Conservation (phyloP, 2,797 vertebrate genomes). For the Alca torda region DNA sequence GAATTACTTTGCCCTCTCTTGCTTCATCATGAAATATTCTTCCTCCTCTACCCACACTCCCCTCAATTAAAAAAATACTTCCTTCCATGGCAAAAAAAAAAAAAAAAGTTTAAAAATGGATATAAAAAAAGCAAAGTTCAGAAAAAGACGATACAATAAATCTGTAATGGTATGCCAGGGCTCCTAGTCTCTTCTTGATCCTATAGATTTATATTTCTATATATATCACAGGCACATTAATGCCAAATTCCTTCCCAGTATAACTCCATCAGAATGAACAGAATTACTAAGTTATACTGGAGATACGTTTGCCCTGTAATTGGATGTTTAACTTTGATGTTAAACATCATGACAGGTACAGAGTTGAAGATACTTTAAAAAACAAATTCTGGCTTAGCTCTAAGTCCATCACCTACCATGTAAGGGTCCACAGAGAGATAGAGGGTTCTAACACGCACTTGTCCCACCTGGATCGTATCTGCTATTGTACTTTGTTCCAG, state of each 20-base stretch:
- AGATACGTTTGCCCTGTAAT: not conserved
- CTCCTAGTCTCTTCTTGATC: not conserved
- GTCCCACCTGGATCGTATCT: conserved; percentile 77
- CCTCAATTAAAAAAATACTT: not conserved
- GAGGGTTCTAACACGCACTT: conserved; percentile 85
- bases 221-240: not conserved
- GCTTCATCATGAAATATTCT: not conserved
- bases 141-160: not conserved
- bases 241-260: not conserved
- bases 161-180: not conserved
- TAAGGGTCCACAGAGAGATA: conserved; percentile 98
- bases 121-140: not conserved
- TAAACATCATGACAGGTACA: not conserved
- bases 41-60: not conserved
- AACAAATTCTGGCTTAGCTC: not conserved
- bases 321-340: not conserved
- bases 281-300: not conserved
- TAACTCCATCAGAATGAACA: not conserved
- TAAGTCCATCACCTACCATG: conserved; percentile 82
- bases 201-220: not conserved
- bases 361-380: not conserved
- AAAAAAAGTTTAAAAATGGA: not conserved
- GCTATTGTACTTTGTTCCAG: conserved; percentile 79
- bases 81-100: not conserved
- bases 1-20: not conserved